These are phyloP conservation scores for Pteruthius melanotis DNA, from an alignment of 2,113 vertebrate species.

Conservation along the genomic window DNA sequence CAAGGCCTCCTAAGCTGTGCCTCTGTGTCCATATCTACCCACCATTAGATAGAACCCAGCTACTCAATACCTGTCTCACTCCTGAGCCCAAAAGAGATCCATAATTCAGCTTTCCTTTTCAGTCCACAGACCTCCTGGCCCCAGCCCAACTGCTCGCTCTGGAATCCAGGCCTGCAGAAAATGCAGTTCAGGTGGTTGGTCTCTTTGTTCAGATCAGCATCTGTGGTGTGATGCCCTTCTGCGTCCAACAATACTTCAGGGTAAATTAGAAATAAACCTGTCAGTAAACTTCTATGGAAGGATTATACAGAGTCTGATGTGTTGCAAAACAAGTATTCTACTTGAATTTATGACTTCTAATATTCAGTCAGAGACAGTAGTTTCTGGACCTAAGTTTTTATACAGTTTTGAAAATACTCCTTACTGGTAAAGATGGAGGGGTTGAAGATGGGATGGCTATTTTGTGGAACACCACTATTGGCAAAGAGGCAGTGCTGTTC, in stretches of 20 bases:
- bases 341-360: background rate
- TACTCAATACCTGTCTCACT: background rate
- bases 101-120: background rate
- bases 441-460: background rate
- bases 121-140: background rate
- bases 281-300: background rate
- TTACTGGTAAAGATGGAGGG: background rate
- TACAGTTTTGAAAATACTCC: background rate
- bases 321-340: background rate
- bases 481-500: background rate
- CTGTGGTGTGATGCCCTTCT: background rate
- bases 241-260: background rate
- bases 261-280: background rate
- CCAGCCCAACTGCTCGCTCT: background rate
- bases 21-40: background rate
- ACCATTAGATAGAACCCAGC: background rate
- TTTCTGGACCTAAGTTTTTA: background rate
- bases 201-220: background rate
- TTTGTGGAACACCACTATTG: background rate
- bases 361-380: background rate
- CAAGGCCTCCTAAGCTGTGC: background rate
- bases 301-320: background rate
- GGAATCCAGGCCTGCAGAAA: background rate
- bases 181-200: background rate
- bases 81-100: background rate